Evolutionary conservation across 2,113 vertebrate genomes (phyloP).

Genomic region (Cnemophilus loriae): DNA sequence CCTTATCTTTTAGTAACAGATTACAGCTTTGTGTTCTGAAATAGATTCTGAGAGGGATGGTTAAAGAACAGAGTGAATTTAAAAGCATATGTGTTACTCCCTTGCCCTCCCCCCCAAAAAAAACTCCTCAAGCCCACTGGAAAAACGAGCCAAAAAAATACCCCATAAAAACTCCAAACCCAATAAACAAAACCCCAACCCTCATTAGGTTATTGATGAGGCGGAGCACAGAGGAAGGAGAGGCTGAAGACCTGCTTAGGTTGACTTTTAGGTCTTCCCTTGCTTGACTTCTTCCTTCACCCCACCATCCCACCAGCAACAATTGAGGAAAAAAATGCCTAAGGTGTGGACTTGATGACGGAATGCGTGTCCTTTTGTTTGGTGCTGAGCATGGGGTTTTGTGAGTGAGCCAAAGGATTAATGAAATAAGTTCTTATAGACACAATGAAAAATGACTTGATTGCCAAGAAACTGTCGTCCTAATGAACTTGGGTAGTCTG

Average conservation of each 20-base stretch:
- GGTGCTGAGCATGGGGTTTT: neutral
- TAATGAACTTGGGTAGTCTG: constrained; percentile 12
- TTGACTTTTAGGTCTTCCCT: neutral
- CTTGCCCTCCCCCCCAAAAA: neutral
- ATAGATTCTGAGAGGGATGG: neutral
- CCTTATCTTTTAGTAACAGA: neutral
- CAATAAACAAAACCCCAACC: neutral
- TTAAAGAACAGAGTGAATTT: neutral
- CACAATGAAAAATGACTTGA: neutral
- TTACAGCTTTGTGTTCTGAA: neutral
- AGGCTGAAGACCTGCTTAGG: neutral
- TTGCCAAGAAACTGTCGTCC: constrained; percentile 30
- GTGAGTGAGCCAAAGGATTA: neutral
- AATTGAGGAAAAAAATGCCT: neutral
- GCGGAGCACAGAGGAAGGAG: neutral
- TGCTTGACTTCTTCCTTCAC: neutral
- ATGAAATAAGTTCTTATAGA: constrained; percentile 22
- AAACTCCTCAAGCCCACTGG: neutral
- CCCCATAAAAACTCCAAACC: neutral
- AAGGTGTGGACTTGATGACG: neutral
- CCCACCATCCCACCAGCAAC: neutral
- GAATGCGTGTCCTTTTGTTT: neutral
- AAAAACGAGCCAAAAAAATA: neutral
- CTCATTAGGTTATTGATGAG: neutral
- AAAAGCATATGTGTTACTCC: neutral